Evolutionary conservation across 2,797 vertebrate genomes (phyloP).

Genomic region (Coendou prehensilis): DNA sequence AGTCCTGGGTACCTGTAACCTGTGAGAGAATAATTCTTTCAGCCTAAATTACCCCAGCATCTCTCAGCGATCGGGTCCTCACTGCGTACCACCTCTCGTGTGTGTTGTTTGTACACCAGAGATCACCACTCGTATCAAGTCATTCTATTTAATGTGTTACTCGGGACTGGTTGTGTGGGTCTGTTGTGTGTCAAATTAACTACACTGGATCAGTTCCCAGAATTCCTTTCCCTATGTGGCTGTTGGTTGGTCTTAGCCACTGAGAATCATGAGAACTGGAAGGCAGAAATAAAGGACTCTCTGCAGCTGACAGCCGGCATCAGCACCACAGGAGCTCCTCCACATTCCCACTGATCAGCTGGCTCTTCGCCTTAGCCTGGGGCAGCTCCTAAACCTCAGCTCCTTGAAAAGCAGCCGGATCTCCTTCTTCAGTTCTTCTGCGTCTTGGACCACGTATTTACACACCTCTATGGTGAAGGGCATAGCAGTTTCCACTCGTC

Average conservation of each 20-base stretch:
- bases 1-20: background rate
- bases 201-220: background rate
- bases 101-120: background rate
- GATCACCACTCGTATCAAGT: background rate
- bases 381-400: background rate
- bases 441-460: background rate
- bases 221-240: background rate
- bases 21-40: background rate
- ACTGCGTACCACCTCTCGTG: background rate
- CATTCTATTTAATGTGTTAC: background rate
- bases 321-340: background rate
- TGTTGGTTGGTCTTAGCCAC: background rate
- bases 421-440: background rate
- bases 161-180: background rate
- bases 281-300: background rate
- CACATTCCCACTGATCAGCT: accelerated
- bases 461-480: background rate
- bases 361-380: background rate
- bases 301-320: background rate
- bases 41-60: background rate
- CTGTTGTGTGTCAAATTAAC: background rate
- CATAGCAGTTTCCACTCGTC: background rate
- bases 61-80: background rate
- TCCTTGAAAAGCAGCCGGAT: background rate
- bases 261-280: background rate